These are phyloP conservation scores for Cosmopolites sordidus DNA, from an alignment of 2,888 invertebrate genomes.

Conservation along the genomic window DNA sequence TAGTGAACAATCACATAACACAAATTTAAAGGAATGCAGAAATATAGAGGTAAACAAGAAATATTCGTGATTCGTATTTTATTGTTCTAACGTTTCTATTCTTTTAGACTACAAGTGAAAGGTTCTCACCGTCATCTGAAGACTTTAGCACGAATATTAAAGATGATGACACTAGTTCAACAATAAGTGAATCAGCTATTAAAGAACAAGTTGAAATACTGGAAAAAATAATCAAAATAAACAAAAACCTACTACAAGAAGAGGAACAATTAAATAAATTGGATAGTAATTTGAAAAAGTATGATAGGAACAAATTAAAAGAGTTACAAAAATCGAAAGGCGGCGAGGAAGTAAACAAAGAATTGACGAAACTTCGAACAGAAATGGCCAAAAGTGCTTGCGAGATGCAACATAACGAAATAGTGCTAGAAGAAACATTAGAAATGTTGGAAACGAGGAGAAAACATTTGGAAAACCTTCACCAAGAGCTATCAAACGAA, in stretches of 20 bases:
- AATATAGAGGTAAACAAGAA: slow-evolving; percentile 38
- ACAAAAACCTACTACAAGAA: slow-evolving; percentile 68
- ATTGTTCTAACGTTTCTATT: not conserved
- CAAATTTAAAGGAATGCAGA: slow-evolving; percentile 39
- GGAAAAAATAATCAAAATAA: slow-evolving; percentile 68
- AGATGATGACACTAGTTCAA: slow-evolving; percentile 45
- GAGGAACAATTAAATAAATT: slow-evolving; percentile 68
- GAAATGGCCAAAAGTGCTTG: slow-evolving; percentile 48
- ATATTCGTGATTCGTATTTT: too few species aligned
- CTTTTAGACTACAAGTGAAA: slow-evolving; percentile 35
- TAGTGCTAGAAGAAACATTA: slow-evolving; percentile 46
- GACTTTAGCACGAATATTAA: slow-evolving; percentile 44
- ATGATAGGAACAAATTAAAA: slow-evolving; percentile 44
- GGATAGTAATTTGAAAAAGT: slow-evolving; percentile 53
- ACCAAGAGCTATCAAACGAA: slow-evolving; percentile 43
- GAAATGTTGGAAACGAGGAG: slow-evolving; percentile 42
- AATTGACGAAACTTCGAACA: slow-evolving; percentile 40
- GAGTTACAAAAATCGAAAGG: slow-evolving; percentile 44
- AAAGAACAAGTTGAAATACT: slow-evolving; percentile 65
- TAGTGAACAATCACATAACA: slow-evolving; percentile 48
- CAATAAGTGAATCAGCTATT: slow-evolving; percentile 54
- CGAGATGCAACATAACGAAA: slow-evolving; percentile 49
- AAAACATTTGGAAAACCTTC: slow-evolving; percentile 42
- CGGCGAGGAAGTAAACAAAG: slow-evolving; percentile 40
- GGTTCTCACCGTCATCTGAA: slow-evolving; percentile 46